Evolutionary conservation across 1,140 invertebrate genomes (phyloP), one percentile per base, ranked within the genome.

Genomic region (Spodoptera litura): DNA sequence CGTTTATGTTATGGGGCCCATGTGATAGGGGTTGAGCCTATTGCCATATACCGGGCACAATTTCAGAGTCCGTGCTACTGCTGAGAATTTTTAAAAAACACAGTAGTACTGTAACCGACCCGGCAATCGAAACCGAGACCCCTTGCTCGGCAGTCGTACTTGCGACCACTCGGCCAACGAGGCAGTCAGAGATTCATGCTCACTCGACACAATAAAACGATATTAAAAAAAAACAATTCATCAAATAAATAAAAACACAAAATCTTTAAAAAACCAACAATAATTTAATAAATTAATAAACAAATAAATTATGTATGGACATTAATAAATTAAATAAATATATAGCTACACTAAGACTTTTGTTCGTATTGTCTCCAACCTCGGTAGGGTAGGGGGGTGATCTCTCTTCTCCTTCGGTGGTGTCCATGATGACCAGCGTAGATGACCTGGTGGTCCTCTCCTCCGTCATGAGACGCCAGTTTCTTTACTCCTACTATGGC

Each of bases 401-500:
- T 44, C 31, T 89, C 92, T 68, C 95, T 88, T 82, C 95, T 95
- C 83, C 95, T 95, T 56, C 96, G 90, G 53, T 96, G 95, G 82
- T 97, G 96, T 68, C 96, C 96, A 80, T 96, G 96, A 27, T 95
- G 94, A 74, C 95, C 93, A 27, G 96, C 96, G 83, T 97, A 97
- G 51, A 97, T 96, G n/a, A 97, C 96, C 80, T 96, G 96, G 84
- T 97, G 96, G 13, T 96, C 96, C 59, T 96, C 95, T 38, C 95
- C 91, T 35, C 97, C 96, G 9, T 97, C 96, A 35, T 96, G 94
- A 15, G 96, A 95, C 0, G 96, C 89, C 13, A 97, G 90, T 64
- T 97, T 97, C 92, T 97, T 97, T 5, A 97, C 93, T 8, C 97
- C 97, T 2, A 97, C 95, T 52, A 97, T 95, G 5, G 96, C 93